These are phyloP conservation scores for Drosophila affinis DNA, from an alignment of 2,888 invertebrate genomes.

Conservation along the genomic window DNA sequence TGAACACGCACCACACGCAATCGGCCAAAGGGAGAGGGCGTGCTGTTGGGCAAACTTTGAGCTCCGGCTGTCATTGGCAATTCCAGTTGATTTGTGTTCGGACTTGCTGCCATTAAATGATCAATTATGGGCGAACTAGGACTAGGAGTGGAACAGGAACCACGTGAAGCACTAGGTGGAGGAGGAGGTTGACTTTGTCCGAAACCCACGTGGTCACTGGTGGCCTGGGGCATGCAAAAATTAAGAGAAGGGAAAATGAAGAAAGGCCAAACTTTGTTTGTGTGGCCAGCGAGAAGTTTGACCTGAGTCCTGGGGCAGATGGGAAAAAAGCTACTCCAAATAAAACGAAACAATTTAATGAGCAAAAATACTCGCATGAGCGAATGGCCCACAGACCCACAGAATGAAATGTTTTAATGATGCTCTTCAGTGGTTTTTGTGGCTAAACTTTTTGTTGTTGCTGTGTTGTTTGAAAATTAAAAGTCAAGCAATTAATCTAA, in stretches of 20 bases:
- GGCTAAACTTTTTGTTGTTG: constrained; percentile 31
- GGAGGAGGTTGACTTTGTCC: constrained; percentile 7
- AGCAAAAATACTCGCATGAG: constrained; percentile 42
- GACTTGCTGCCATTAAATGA: constrained; percentile 38
- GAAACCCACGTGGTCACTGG: background rate
- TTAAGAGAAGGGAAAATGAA: constrained; percentile 6
- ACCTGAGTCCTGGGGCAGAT: constrained; percentile 24
- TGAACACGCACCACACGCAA: constrained; percentile 25
- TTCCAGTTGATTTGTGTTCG: constrained; percentile 59
- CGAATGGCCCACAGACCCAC: constrained; percentile 28
- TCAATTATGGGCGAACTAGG: constrained; percentile 32
- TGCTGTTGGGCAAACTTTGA: constrained; percentile 17
- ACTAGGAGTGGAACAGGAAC: background rate
- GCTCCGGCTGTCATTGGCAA: constrained; percentile 47
- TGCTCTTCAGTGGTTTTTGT: constrained; percentile 19
- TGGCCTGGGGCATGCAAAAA: constrained; percentile 25
- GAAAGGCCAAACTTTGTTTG: constrained; percentile 29
- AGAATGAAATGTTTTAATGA: constrained; percentile 43
- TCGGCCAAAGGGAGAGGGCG: background rate
- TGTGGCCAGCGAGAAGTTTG: constrained; percentile 16
- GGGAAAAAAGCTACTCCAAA: constrained; percentile 24
- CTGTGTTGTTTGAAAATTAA: constrained; percentile 15
- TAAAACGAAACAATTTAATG: constrained; percentile 65
- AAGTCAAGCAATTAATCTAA: constrained; percentile 33
- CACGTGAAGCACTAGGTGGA: background rate